Base-by-base conservation (phyloP, 2,888 invertebrate species). In the Lycaena phlaeas region DNA sequence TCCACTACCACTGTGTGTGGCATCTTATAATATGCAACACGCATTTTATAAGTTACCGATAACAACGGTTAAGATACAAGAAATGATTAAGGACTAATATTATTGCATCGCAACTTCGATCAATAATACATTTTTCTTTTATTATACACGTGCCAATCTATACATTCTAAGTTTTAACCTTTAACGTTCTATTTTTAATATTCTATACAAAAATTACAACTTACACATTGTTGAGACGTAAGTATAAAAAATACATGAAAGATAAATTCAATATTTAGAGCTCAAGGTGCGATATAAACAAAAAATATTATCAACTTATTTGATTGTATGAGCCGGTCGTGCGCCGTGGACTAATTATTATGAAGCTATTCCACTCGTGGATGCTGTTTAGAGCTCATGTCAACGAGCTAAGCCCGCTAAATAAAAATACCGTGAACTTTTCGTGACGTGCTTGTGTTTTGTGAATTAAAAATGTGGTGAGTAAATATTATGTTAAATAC, bases 371-470 rank as follows among this genome's bases (percentile, higher is more conserved):
- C 18, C 17, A 22, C 18, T 14, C 34, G 11, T 7, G 34, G 34
- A 34, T 34, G 18, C 22, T 34, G 34, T 34, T 34, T 34, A 34
- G 34, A 34, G 18, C 34, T 22, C 18, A 34, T 34, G 34, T 34
- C 34, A 34, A 34, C 18, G 18, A 12, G 28, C 7, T 14, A 3
- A 18, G 6, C 11, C 5, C 14, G 14, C 9, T 12, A 5, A 18
- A 3, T 18, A 30, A 34, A 34, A 22, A 34, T 10, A 31, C 12
- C 7, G 28, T 29, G 22, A 7, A 34, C 31, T 12, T 17, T 34
- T 22, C 11, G 31, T 17, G 7, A 9, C 9, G 22, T 22, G 22
- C 22, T 10, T 15, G 31, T 18, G 31, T 31, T 7, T 17, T 34
- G 34, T 31, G 10, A 22, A 7, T 34, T 31, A 22, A 34, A 31